phyloP scores from a whole-genome alignment of 1,140 invertebrate species.

The Leptinotarsa undecemlineata region DNA sequence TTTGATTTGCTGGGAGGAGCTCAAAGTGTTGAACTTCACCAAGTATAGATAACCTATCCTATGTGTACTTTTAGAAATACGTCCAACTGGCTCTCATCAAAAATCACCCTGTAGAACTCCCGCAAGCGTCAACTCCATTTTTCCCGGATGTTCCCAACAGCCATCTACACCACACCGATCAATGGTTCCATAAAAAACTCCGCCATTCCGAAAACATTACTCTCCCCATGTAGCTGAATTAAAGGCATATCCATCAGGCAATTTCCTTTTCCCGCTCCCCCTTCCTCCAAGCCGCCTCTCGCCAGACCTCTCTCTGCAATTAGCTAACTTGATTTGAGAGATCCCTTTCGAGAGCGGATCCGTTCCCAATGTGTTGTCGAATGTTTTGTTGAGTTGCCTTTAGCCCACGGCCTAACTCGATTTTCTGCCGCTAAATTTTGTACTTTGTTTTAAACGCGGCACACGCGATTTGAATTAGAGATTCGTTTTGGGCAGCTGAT shows the following conservation, averaged over 20 bases:
- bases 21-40: no score
- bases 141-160: not conserved
- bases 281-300: slow-evolving; percentile 24
- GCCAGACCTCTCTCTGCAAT: slow-evolving; percentile 47
- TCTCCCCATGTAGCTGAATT: slow-evolving; percentile 28
- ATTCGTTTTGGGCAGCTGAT: slow-evolving; percentile 25
- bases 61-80: not conserved
- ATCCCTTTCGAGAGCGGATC: slow-evolving; percentile 53
- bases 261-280: slow-evolving; percentile 29
- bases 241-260: slow-evolving; percentile 38
- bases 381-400: slow-evolving; percentile 53
- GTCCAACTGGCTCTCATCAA: not conserved
- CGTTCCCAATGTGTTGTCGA: slow-evolving; percentile 55
- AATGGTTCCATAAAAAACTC: not conserved
- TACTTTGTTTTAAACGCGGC: slow-evolving; percentile 44
- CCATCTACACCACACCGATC: not conserved
- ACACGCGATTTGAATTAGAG: slow-evolving; percentile 38
- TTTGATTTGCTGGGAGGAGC: no score
- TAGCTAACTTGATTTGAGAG: slow-evolving; percentile 57
- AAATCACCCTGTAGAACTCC: not conserved
- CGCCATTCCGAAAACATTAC: slow-evolving; percentile 39
- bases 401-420: slow-evolving; percentile 41
- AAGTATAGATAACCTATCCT: no score
- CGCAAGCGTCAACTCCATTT: not conserved
- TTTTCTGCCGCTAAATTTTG: slow-evolving; percentile 42